Evolutionary conservation across 2,797 vertebrate genomes (phyloP).

Genomic region (Propithecus deckenii): DNA sequence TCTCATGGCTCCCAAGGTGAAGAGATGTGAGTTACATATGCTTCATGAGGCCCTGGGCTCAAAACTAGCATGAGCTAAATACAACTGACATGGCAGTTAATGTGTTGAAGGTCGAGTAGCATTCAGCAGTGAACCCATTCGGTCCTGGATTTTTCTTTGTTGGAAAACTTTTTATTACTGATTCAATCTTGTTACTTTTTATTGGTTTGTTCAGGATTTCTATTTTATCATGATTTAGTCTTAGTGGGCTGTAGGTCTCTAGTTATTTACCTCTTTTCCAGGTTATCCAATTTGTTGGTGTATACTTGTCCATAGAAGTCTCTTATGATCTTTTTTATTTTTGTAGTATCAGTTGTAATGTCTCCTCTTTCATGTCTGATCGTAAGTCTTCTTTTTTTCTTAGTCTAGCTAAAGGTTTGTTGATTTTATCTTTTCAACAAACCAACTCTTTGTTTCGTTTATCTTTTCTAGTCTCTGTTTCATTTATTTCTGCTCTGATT

Average conservation of each 20-base stretch:
- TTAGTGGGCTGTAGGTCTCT: not conserved
- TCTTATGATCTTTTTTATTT: not conserved
- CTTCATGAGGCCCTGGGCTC: too few relatives aligned
- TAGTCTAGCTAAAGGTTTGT: not conserved
- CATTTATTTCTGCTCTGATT: not conserved
- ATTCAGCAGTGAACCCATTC: not conserved
- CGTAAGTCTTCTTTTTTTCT: not conserved
- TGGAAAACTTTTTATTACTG: not conserved
- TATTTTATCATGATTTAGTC: not conserved
- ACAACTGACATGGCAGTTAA: too few relatives aligned
- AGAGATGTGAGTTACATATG: too few relatives aligned
- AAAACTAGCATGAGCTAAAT: too few relatives aligned
- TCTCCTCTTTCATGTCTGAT: not conserved
- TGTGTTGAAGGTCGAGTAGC: not conserved
- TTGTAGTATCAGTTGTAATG: not conserved
- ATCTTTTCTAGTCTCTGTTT: not conserved
- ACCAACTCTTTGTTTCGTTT: not conserved
- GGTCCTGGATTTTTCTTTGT: not conserved
- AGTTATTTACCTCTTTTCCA: not conserved
- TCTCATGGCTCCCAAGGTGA: too few relatives aligned
- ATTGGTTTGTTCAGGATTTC: not conserved
- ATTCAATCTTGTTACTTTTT: not conserved
- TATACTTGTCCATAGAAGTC: not conserved
- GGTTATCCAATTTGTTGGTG: not conserved
- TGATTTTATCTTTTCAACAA: not conserved